Base-by-base conservation (phyloP, 2,113 vertebrate species). In the Dolichotis patagonum region DNA sequence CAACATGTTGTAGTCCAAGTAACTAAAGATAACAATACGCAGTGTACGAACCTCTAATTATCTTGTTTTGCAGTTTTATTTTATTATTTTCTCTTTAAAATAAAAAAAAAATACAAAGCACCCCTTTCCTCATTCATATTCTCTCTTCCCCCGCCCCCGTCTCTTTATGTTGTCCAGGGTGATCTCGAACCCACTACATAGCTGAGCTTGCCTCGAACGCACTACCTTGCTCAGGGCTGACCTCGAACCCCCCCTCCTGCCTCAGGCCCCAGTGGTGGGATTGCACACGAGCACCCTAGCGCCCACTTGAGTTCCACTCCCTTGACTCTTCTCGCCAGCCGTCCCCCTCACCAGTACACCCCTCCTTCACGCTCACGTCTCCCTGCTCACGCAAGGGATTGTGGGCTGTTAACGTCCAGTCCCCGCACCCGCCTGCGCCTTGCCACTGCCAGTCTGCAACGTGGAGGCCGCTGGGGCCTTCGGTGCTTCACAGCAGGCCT, bases 351-450 rank as follows among this genome's bases (percentile, higher is more conserved):
- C 26, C 2, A n/a, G n/a, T 13, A 2, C 2, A 13, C 60, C 82
- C 62, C 41, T 30, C 63, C 54, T 2, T 14, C 13, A 14, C 54
- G 12, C 9, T n/a, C n/a, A n/a, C 46, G 13, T 54, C 4, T 90
- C 92, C 97, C 88, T 92, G 71, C 94, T 32, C 88, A 75, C 96
- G 88, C 95, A 7, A 92, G 43, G 97, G 19, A 97, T 97, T 97
- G 88, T 97, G 97, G 97, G 96, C 7, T 0, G 65, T 49, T 0
- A 0, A 32, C 24, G 49, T 75, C 67, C 41, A 19, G 95, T 58
- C 16, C 14, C 32, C 35, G 17, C 67, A 7, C 77, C 12, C 54
- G 20, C 54, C 17, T 17, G 11, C 54, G 54, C 17, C 54, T 56
- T 56, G 3, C 16, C 54, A 17, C 54, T 3, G 54, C 54, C 0